Percentiles rank a stretch among this genome's conserved stretches.
phyloP scores from a whole-genome alignment of 2,797 vertebrate genomes.

The Sebastes cheni region DNA sequence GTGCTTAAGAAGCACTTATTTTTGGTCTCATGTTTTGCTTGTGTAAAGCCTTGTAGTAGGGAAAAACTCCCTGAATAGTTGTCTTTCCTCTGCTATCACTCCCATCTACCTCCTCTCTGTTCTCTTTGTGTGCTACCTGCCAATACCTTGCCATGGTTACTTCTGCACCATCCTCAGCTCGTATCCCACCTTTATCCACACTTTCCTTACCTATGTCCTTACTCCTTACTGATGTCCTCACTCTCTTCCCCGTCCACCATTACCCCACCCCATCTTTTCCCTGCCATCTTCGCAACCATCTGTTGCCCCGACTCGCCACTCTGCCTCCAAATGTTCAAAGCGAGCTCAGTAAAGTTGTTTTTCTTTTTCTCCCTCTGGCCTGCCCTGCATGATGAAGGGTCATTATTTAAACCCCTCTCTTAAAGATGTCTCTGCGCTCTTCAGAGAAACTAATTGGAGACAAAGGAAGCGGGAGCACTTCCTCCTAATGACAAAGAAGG shows the following conservation, averaged over 20 bases:
- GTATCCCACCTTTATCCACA: not conserved
- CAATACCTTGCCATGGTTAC: not conserved
- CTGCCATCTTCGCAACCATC: conserved; percentile 69
- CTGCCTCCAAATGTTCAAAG: conserved; percentile 81
- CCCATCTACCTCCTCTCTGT: not conserved
- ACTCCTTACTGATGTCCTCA: conserved; percentile 6
- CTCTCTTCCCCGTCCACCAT: conserved; percentile 14
- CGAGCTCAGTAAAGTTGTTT: conserved; percentile 67
- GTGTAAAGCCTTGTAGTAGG: not conserved
- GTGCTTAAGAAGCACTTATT: not conserved
- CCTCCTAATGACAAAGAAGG: conserved; percentile 84
- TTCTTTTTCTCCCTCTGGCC: conserved; percentile 62
- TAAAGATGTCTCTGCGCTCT: conserved; percentile 77
- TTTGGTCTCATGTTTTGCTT: not conserved
- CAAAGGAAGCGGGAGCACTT: conserved; percentile 76
- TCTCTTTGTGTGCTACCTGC: not conserved
- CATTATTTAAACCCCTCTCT: conserved; percentile 83
- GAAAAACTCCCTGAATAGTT: not conserved
- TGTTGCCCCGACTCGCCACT: conserved; percentile 74
- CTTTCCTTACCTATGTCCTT: not conserved
- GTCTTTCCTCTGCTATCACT: not conserved
- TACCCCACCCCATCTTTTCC: conserved; percentile 19
- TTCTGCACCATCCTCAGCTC: not conserved
- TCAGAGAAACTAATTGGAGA: conserved; percentile 86
- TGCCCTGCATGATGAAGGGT: conserved; percentile 77